phyloP scores from a whole-genome alignment of 2,113 vertebrate genomes.

The Phylloscopus trochilus region DNA sequence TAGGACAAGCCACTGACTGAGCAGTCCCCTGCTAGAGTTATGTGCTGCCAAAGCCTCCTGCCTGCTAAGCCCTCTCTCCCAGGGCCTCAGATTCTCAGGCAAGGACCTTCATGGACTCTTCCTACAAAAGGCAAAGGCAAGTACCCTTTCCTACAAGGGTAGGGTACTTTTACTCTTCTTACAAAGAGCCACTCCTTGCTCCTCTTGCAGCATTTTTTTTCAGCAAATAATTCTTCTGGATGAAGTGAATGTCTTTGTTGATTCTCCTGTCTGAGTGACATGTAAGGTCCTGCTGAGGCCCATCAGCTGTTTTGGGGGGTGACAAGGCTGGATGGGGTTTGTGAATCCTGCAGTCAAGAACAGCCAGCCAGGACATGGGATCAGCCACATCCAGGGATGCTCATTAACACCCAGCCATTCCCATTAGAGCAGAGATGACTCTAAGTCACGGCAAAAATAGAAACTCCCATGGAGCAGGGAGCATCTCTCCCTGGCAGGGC shows the following conservation, averaged over 20 bases:
- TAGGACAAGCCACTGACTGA: not conserved
- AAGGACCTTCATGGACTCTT: not conserved
- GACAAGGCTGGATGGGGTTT: not conserved
- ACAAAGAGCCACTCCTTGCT: not conserved
- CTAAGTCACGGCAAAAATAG: not conserved
- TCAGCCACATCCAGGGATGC: not conserved
- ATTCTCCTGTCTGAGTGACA: not conserved
- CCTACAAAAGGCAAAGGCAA: not conserved
- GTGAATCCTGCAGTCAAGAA: not conserved
- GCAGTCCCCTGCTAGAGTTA: not conserved
- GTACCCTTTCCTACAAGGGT: not conserved
- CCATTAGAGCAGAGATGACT: not conserved
- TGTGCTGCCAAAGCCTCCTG: not conserved
- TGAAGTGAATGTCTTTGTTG: not conserved
- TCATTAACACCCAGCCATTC: slow-evolving; percentile 20
- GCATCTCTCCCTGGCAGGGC: not conserved
- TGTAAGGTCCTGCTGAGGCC: fast-evolving
- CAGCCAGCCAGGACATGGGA: not conserved
- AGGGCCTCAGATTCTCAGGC: not conserved
- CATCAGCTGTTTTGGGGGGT: not conserved
- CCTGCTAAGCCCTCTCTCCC: not conserved
- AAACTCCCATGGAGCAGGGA: not conserved
- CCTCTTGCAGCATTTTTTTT: not conserved
- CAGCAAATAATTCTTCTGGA: not conserved
- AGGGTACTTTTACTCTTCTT: not conserved